These are phyloP conservation scores for Heliconius aoede DNA, from an alignment of 2,888 invertebrate genomes.

Conservation along the genomic window DNA sequence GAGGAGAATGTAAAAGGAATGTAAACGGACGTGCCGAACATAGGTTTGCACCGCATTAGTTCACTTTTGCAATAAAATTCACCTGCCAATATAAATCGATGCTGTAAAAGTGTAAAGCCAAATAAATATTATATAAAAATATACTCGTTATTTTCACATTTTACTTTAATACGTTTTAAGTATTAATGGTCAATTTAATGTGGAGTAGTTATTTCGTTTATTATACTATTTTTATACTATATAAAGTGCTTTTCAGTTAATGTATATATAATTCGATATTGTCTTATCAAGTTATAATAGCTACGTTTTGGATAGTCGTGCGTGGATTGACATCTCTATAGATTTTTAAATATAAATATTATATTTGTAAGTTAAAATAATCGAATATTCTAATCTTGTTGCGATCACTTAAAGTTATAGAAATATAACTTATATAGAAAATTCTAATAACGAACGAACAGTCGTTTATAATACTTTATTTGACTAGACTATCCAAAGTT, in stretches of 20 bases:
- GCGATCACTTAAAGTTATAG: background rate
- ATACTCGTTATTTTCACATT: slow-evolving; percentile 9
- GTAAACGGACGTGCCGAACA: slow-evolving; percentile 46
- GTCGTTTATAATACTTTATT: slow-evolving; percentile 22
- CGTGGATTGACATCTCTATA: background rate
- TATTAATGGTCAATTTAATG: background rate
- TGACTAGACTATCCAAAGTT: slow-evolving; percentile 37
- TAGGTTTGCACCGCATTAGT: slow-evolving; percentile 54
- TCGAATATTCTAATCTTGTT: background rate
- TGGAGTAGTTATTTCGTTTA: background rate
- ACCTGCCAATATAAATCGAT: slow-evolving; percentile 56
- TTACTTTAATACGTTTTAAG: background rate
- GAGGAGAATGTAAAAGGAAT: slow-evolving; percentile 46
- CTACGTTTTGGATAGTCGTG: background rate
- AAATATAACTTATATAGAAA: background rate
- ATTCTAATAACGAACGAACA: too few relatives aligned
- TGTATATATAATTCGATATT: too few relatives aligned
- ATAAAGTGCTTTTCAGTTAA: background rate
- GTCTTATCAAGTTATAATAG: background rate
- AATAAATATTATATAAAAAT: slow-evolving; percentile 27
- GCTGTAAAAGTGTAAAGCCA: slow-evolving; percentile 45
- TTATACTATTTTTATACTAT: background rate
- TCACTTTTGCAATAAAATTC: slow-evolving; percentile 59
- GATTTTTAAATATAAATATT: background rate
- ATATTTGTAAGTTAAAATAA: background rate